These are phyloP conservation scores for Leptinotarsa peninsularis DNA, from an alignment of 2,888 invertebrate species.

Conservation along the genomic window DNA sequence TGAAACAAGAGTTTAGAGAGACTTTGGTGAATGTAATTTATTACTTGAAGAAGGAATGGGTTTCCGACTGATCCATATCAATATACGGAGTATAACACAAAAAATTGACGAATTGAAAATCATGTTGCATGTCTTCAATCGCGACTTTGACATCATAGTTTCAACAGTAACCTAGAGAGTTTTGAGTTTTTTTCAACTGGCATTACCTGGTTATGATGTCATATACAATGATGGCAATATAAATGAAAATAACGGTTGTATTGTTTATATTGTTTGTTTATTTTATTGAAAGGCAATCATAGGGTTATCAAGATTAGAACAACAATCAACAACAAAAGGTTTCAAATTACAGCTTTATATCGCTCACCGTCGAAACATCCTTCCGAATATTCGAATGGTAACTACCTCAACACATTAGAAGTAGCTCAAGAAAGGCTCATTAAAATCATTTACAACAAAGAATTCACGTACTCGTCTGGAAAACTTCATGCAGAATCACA, in stretches of 20 bases:
- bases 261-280: neutral
- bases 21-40: constrained; percentile 3
- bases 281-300: neutral
- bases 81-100: constrained; percentile 1
- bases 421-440: too few relatives aligned
- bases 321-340: neutral
- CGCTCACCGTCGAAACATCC: neutral
- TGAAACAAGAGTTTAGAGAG: neutral
- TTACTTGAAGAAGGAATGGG: neutral
- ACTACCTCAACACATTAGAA: too few relatives aligned
- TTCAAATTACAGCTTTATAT: neutral
- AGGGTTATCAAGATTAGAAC: neutral
- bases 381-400: neutral
- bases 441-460: too few relatives aligned
- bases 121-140: neutral
- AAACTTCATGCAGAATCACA: too few relatives aligned
- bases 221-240: constrained; percentile 8
- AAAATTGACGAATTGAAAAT: constrained; percentile 15
- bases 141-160: constrained; percentile 4
- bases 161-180: constrained; percentile 5
- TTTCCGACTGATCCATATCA: constrained; percentile 1
- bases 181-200: neutral
- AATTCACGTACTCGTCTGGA: too few relatives aligned
- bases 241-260: constrained; percentile 4
- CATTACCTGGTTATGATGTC: neutral